These are phyloP conservation scores for Synergus japonicus DNA, from an alignment of 2,888 invertebrate genomes.

Conservation along the genomic window DNA sequence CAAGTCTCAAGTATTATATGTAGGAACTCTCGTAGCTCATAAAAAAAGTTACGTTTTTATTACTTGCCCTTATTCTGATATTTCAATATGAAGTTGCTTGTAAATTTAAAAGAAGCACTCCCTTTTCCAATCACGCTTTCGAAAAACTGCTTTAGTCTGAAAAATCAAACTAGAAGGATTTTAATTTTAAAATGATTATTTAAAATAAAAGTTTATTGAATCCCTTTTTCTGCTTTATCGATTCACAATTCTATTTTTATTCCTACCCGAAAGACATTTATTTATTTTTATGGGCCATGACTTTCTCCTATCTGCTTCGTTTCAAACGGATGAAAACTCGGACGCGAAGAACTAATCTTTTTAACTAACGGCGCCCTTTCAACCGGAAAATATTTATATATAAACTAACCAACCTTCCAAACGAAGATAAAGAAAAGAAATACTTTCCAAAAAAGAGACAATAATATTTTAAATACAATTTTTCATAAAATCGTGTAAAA, in stretches of 20 bases:
- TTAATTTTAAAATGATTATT: too few relatives aligned
- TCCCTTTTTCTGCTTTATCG: neutral
- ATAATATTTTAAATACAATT: too few relatives aligned
- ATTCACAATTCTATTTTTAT: neutral
- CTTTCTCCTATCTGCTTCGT: constrained; percentile 32
- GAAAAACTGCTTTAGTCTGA: too few relatives aligned
- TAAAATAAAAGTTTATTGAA: neutral
- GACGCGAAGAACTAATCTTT: constrained; percentile 17
- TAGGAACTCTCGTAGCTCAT: neutral
- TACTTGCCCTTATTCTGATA: neutral
- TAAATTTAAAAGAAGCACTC: neutral
- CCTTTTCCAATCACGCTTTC: too few relatives aligned
- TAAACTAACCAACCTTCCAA: neutral
- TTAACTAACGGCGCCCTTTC: constrained; percentile 22
- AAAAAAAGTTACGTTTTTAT: neutral
- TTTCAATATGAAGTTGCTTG: neutral
- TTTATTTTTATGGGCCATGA: constrained; percentile 9
- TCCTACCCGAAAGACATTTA: neutral
- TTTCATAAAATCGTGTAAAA: too few relatives aligned
- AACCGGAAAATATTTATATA: constrained; percentile 6
- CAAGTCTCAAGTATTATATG: constrained; percentile 3
- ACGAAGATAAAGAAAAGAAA: neutral
- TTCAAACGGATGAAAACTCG: constrained; percentile 27
- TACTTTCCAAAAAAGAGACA: neutral
- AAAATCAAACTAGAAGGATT: too few relatives aligned